Conservation (phyloP, 2,888 invertebrate species). For the Pyrocoelia pectoralis region DNA sequence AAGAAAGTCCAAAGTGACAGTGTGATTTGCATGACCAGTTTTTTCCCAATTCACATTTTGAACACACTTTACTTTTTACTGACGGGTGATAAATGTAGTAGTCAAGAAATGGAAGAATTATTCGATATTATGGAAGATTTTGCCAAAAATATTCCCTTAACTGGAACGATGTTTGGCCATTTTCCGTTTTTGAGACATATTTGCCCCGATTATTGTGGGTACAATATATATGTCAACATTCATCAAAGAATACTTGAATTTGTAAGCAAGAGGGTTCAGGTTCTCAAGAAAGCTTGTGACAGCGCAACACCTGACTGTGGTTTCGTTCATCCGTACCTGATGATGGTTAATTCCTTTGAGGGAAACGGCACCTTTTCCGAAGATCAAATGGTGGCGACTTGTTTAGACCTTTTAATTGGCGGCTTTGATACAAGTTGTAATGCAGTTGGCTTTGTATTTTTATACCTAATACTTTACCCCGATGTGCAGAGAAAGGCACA, state of each 20-base stretch:
- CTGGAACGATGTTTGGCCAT: constrained; percentile 80
- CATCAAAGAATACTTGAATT: constrained; percentile 80
- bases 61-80: no score
- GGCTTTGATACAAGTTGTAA: constrained; percentile 88
- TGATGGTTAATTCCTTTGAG: no score
- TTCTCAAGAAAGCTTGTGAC: constrained; percentile 75
- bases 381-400: constrained; percentile 78
- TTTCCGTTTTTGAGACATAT: constrained; percentile 75
- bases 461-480: constrained; percentile 75
- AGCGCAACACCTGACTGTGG: no score
- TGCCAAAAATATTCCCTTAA: constrained; percentile 80
- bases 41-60: no score
- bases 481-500: constrained; percentile 66
- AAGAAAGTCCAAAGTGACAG: no score
- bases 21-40: no score
- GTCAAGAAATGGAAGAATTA: constrained; percentile 72
- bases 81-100: no score
- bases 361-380: constrained; percentile 69
- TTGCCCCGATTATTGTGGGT: constrained; percentile 82
- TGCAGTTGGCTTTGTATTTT: constrained; percentile 77
- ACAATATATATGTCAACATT: constrained; percentile 74
- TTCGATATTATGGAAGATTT: constrained; percentile 75
- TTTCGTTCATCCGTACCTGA: constrained; percentile 85
- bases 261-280: constrained; percentile 72
- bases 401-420: constrained; percentile 87